Evolutionary conservation across 2,113 vertebrate species (phyloP).

Genomic region (Connochaetes taurinus): DNA sequence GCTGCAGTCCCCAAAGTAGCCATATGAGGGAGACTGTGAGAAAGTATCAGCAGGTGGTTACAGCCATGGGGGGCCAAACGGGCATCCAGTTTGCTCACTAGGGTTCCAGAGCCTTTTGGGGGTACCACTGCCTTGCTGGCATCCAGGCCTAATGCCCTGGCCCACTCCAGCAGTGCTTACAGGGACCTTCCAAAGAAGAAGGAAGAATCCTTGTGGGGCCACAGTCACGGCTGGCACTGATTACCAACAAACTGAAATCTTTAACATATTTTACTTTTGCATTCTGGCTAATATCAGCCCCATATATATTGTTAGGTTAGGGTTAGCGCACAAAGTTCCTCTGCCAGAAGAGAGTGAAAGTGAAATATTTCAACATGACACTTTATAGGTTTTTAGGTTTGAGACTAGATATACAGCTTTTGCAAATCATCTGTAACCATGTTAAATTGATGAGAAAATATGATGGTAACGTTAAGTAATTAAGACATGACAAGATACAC

Average conservation of each 20-base stretch:
- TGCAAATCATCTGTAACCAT: background rate
- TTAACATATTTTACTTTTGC: background rate
- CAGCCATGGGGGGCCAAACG: accelerated
- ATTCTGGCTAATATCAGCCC: background rate
- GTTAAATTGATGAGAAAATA: background rate
- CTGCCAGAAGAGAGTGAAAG: background rate
- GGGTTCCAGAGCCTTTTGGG: background rate
- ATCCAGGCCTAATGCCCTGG: background rate
- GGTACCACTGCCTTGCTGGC: background rate
- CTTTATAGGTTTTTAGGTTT: background rate
- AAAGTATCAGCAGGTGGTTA: background rate
- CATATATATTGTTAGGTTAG: background rate
- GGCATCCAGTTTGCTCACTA: background rate
- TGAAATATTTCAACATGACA: background rate
- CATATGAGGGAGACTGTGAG: background rate
- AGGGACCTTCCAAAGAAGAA: background rate
- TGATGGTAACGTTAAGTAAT: background rate
- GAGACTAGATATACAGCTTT: background rate
- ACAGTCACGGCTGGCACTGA: background rate
- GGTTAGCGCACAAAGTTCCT: background rate
- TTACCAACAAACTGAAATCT: background rate
- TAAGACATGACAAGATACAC: background rate
- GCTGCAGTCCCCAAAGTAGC: background rate
- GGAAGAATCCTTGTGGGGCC: background rate
- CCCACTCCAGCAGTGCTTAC: background rate